Base-by-base conservation (phyloP, 2,888 invertebrate species). In the Andricus curvator region DNA sequence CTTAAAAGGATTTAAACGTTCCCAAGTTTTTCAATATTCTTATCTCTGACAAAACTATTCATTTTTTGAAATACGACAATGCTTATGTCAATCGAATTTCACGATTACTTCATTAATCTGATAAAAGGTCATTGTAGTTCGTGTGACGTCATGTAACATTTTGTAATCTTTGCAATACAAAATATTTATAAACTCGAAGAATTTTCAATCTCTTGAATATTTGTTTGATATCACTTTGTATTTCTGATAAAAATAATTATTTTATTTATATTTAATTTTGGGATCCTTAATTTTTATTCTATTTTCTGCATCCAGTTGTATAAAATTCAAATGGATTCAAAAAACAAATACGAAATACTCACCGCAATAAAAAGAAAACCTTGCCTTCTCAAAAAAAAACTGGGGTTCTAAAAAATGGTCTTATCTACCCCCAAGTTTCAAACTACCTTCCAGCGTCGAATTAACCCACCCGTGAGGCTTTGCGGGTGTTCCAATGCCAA, bases 401-500 rank as follows among this genome's bases (percentile, higher is more conserved):
- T 44, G 11, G 29, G 9, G 3, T 29, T 48, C 29, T 25, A 4
- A 15, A 56, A 74, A 70, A 48, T 11, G 1, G 15, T 20, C 48
- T 25, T n/a, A 56, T 56, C 37, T 74, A 37, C 56, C n/a, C 9
- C 29, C 37, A 1, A 74, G 13, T 33, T 5, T 56, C 2, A 74
- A 74, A n/a, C 2, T 56, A 33, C 6, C 33, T 33, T 74, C n/a
- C 33, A 56, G 17, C 33, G 2, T 60, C 1, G n/a, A 70, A 74
- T 33, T 60, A 56, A n/a, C 13, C 70, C 51, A 29, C 51, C 4
- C 48, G 20, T 51, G 29, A 6, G 15, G 66, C 65, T 29, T 81
- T 78, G 81, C 74, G 62, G 67, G 37, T 82, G 89, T 89, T 81
- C 90, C 89, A 81, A 90, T 90, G 29, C 89, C 90, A 64, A 90